phyloP scores from a whole-genome alignment of 2,113 vertebrate species.

The Ahaetulla prasina region DNA sequence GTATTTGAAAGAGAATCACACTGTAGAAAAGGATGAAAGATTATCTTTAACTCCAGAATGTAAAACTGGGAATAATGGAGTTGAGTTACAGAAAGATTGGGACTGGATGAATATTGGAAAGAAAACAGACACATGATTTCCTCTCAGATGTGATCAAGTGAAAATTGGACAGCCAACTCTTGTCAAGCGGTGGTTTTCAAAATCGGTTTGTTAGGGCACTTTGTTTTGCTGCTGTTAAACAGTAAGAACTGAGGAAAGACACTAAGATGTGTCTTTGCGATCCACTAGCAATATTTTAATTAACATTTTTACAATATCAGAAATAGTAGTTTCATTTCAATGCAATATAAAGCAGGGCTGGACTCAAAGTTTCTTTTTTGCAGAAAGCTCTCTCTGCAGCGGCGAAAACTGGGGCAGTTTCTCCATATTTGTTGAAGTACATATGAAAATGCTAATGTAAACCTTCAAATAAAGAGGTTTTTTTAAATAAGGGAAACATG shows the following conservation, averaged over 20 bases:
- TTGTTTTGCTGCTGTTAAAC: not conserved
- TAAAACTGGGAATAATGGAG: not conserved
- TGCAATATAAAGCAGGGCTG: not conserved
- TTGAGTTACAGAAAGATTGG: not conserved
- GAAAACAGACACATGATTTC: not conserved
- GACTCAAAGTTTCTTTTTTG: not conserved
- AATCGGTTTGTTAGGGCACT: not conserved
- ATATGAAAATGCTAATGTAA: not conserved
- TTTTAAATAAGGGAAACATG: not conserved
- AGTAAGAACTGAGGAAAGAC: not conserved
- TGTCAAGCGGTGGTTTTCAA: not conserved
- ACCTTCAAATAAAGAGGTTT: not conserved
- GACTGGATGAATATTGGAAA: not conserved
- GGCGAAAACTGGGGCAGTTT: not conserved
- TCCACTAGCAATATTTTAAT: not conserved
- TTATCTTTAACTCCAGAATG: not conserved
- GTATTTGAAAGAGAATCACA: not conserved
- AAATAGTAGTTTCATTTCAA: not conserved
- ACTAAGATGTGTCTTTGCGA: not conserved
- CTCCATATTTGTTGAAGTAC: not conserved
- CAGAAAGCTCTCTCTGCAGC: not conserved
- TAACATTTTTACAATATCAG: not conserved
- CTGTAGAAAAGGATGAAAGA: not conserved
- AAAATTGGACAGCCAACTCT: not conserved
- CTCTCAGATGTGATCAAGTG: not conserved